Base-by-base conservation (phyloP, 2,113 vertebrate species). In the Rallus limicola region DNA sequence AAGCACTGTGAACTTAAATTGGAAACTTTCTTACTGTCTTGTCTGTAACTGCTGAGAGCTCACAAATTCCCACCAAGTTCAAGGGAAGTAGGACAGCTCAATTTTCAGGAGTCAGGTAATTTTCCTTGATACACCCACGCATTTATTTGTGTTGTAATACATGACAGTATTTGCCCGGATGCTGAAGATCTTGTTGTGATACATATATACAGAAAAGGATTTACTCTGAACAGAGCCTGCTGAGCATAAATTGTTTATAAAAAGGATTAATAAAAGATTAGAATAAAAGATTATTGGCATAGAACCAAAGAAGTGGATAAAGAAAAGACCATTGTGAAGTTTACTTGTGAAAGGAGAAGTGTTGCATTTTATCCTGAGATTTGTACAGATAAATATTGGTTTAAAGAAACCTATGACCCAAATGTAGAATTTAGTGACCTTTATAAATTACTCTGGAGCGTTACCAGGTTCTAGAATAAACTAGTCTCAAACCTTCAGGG, bases 231-330 rank as follows among this genome's bases (percentile, higher is more conserved):
- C 58, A 62, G 53, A 88, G 79, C 38, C 65, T 79, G 38, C 52
- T 0, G 2, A 78, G 48, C 2, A 2, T 44, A 75, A 38, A 76
- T 82, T 92, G 50, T 92, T 93, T 91, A 86, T 63, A 25, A 63
- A 97, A 95, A 70, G 34, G 72, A 93, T 93, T 88, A 86, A 85
- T 90, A 82, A 84, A 80, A 46, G 77, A 87, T 93, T 63, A 93
- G 65, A 91, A 86, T 78, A 83, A 76, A 92, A 82, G 2, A 46
- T 86, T 44, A 38, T 58, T 94, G 91, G 40, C 55, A 38, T 24
- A 50, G 53, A 62, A 89, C 28, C 69, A 82, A 69, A 8, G 55
- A 48, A 82, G 13, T 3, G 86, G 55, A 58, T 89, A 85, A 72
- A 92, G 50, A 93, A 77, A 92, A 93, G 65, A 48, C 60, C 26